Percentiles rank a stretch among this genome's conserved stretches.
Evolutionary conservation across 2,888 invertebrate genomes (phyloP).

Genomic region (Temnothorax rugatulus): DNA sequence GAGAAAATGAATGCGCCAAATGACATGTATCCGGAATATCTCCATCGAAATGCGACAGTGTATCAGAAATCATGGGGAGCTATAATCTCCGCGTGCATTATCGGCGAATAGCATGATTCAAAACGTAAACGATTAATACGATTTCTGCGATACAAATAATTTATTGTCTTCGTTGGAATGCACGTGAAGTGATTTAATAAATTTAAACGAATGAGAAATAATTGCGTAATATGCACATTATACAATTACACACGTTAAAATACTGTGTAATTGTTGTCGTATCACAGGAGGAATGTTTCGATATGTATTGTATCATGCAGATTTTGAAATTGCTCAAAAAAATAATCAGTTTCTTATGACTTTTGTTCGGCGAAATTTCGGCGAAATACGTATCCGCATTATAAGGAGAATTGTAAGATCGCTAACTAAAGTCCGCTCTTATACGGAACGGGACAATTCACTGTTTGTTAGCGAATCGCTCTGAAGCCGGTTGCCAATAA

Average conservation of each 20-base stretch:
- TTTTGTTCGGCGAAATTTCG: background rate
- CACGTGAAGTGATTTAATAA: conserved; percentile 16
- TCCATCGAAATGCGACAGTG: conserved; percentile 20
- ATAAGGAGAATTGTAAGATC: conserved; percentile 34
- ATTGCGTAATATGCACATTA: background rate
- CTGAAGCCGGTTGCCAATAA: conserved; percentile 61
- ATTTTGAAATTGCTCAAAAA: conserved; percentile 1
- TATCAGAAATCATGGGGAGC: conserved; percentile 37
- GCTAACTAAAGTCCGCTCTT: conserved; percentile 40
- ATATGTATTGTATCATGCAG: background rate
- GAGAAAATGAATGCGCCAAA: conserved; percentile 44
- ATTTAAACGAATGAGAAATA: conserved; percentile 11
- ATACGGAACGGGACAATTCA: conserved; percentile 59
- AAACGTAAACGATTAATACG: conserved; percentile 6
- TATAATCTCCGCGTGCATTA: conserved; percentile 30
- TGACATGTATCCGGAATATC: conserved; percentile 29
- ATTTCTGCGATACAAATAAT: conserved; percentile 18
- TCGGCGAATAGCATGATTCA: background rate
- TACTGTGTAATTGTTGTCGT: conserved; percentile 1
- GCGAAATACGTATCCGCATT: conserved; percentile 19
- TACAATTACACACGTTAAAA: conserved; percentile 7
- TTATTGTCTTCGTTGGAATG: background rate
- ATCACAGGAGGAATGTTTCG: background rate
- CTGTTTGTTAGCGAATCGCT: conserved; percentile 63
- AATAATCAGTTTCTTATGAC: conserved; percentile 15